A percentile compares a stretch with the other conserved stretches of the same genome.
Conservation (phyloP, 2,888 invertebrate genomes). For the Noctua pronuba region DNA sequence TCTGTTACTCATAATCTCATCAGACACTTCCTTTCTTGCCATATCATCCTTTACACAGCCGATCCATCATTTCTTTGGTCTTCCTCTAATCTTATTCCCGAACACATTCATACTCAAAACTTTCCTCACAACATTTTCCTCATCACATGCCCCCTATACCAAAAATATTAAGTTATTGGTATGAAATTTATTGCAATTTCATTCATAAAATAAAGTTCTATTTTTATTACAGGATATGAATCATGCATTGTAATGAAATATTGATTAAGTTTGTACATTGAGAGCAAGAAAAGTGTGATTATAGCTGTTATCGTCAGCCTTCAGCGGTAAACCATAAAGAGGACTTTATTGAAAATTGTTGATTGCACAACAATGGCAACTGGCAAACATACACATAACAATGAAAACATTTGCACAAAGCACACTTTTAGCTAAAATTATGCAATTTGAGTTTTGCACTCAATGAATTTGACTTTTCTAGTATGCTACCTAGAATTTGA, state of each 20-base stretch:
- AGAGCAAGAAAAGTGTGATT: slow-evolving; percentile 71
- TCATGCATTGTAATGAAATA: slow-evolving; percentile 80
- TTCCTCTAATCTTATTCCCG: not conserved
- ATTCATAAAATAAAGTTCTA: slow-evolving; percentile 39
- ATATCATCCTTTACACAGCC: no score
- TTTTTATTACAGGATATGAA: slow-evolving; percentile 76
- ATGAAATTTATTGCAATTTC: slow-evolving; percentile 27
- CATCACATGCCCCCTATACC: not conserved
- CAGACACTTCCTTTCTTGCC: not conserved
- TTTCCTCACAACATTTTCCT: not conserved
- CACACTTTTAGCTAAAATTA: slow-evolving; percentile 71
- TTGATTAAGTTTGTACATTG: slow-evolving; percentile 80
- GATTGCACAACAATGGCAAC: slow-evolving; percentile 88
- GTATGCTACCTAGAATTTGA: not conserved
- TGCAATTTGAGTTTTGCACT: slow-evolving; percentile 60
- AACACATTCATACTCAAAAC: not conserved
- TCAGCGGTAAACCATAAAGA: slow-evolving; percentile 82
- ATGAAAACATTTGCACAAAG: slow-evolving; percentile 80
- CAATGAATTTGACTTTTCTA: not conserved
- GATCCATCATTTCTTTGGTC: not conserved
- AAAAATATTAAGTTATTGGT: not conserved
- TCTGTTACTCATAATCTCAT: no score
- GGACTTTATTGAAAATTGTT: slow-evolving; percentile 88
- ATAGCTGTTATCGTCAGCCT: slow-evolving; percentile 80
- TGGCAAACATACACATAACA: slow-evolving; percentile 82